Evolutionary conservation across 1,140 invertebrate genomes (phyloP), one percentile per base, ranked within the genome.

Genomic region (Leptoteleia sp.): DNA sequence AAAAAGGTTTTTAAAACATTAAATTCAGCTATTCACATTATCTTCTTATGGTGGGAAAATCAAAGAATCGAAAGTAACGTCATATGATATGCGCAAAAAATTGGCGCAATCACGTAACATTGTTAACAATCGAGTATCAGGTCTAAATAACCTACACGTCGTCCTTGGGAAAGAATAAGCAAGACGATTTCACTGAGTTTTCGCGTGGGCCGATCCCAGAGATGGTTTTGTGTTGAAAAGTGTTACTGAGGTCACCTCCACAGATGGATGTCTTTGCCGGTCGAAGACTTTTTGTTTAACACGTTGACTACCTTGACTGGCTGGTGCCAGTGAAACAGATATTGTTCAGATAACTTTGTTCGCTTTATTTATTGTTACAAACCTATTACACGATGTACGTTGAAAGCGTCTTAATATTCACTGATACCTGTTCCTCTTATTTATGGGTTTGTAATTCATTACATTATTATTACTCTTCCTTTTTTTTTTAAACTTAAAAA

Each of bases 131-230:
- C 54, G 54, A 61, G 37, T 54, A 33, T 43, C 16, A 13, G 19
- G 17, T 61, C 47, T 43, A 72, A 62, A 38, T 62, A 72, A 59
- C 48, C 68, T 33, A 55, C 68, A 61, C 40, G 57, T 55, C 57
- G 68, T 62, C 68, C 68, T 72, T 72, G 68, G 29, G 22, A 72
- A 72, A 47, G 48, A 54, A 62, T 62, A 42, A 37, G 48, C 48
- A 42, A 55, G 55, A 72, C 27, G 12, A 42, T 72, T 43, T 72
- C 55, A 62, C 43, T 62, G 38, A 22, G 16, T 25, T 54, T 61
- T 61, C 55, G 55, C 67, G 67, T 71, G 55, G 67, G 55, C 22
- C 8, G 67, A 52, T 40, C 11, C 6, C 52, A 57, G 45, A 40
- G 52, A 68, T 52, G 33, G 45, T 57, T 57, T 57, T n/a, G 35